Evolutionary conservation across 2,888 invertebrate genomes (phyloP).

Genomic region (Gymnocheta viridis): DNA sequence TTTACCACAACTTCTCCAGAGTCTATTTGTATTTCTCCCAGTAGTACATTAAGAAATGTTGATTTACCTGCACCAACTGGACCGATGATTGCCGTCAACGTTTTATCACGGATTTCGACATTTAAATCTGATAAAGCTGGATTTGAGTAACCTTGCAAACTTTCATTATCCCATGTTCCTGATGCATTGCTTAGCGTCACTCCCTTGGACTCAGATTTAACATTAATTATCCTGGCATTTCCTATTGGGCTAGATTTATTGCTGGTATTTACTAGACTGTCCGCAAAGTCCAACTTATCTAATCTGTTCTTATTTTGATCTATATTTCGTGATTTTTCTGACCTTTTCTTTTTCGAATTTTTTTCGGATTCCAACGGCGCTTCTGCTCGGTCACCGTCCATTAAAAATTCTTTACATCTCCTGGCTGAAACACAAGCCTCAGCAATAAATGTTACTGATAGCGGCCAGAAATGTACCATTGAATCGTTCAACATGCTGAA

Average conservation of each 20-base stretch:
- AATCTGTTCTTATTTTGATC: conserved; percentile 43
- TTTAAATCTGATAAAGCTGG: conserved; percentile 82
- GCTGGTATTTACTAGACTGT: neutral
- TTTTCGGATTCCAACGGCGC: conserved; percentile 69
- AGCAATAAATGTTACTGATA: conserved; percentile 88
- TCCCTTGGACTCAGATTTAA: conserved; percentile 74
- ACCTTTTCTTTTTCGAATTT: conserved; percentile 54
- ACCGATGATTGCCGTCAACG: conserved; percentile 85
- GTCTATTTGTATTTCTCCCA: conserved; percentile 87
- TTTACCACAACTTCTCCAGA: conserved; percentile 84
- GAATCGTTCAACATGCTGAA: conserved; percentile 90
- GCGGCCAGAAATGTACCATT: conserved; percentile 91
- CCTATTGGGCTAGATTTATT: neutral
- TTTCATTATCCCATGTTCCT: conserved; percentile 43
- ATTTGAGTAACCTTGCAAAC: conserved; percentile 67
- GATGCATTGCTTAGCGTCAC: conserved; percentile 81
- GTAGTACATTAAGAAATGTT: conserved; percentile 87
- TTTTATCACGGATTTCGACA: conserved; percentile 79
- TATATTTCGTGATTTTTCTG: conserved; percentile 49
- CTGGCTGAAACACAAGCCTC: conserved; percentile 89
- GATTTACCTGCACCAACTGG: conserved; percentile 90
- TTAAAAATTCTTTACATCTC: conserved; percentile 87
- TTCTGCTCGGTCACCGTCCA: conserved; percentile 78
- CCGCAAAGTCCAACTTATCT: conserved; percentile 50
- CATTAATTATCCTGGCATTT: conserved; percentile 69